Evolutionary conservation across 2,113 vertebrate genomes (phyloP).

Genomic region (Alouatta palliata): DNA sequence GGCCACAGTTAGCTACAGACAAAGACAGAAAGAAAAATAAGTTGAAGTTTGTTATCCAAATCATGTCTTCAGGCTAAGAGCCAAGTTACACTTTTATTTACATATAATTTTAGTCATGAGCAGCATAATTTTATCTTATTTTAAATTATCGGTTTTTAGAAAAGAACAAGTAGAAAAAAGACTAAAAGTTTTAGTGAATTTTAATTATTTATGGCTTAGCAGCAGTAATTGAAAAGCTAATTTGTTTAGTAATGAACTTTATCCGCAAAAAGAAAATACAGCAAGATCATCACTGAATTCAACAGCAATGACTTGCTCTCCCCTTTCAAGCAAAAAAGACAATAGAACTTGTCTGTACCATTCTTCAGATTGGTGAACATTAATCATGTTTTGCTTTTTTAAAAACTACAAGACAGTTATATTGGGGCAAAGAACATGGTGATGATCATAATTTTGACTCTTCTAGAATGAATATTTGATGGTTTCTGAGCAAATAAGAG

Average conservation of each 20-base stretch:
- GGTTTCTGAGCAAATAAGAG: not conserved
- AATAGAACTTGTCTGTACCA: slow-evolving; percentile 18
- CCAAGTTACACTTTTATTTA: slow-evolving; percentile 26
- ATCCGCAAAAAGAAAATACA: slow-evolving; percentile 75
- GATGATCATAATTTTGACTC: not conserved
- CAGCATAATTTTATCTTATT: slow-evolving; percentile 54
- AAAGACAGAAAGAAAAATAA: not conserved
- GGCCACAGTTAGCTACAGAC: not conserved
- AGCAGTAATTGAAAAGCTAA: slow-evolving; percentile 81
- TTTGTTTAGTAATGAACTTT: slow-evolving; percentile 82
- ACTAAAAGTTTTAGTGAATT: slow-evolving; percentile 69
- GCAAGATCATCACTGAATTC: slow-evolving; percentile 67
- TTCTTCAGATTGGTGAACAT: slow-evolving; percentile 75
- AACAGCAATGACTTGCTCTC: slow-evolving; percentile 73
- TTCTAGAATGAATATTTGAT: not conserved
- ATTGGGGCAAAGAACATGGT: not conserved
- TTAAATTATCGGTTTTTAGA: slow-evolving; percentile 48
- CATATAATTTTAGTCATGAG: slow-evolving; percentile 1
- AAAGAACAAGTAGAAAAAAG: slow-evolving; percentile 69
- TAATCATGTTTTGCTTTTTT: slow-evolving; percentile 73
- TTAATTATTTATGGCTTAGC: slow-evolving; percentile 73
- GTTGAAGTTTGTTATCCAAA: slow-evolving; percentile 21
- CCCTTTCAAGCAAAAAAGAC: slow-evolving; percentile 57
- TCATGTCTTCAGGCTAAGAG: not conserved
- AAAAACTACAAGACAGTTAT: not conserved